Conservation (phyloP, 2,888 invertebrate species). For the Doris montereyensis region DNA sequence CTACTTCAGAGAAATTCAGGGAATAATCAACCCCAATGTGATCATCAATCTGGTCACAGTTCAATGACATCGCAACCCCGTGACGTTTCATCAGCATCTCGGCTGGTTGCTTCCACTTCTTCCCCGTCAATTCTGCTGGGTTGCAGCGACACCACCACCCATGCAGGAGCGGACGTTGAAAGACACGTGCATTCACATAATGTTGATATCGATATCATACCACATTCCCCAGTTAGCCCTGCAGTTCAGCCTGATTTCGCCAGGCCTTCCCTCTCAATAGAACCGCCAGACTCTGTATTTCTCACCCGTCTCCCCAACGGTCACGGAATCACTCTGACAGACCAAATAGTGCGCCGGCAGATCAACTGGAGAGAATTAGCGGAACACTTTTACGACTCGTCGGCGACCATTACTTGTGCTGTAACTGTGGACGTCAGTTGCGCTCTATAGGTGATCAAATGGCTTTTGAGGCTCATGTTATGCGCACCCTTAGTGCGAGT, state of each 20-base stretch:
- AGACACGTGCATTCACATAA: slow-evolving; percentile 32
- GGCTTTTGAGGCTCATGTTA: slow-evolving; percentile 30
- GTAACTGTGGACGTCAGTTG: slow-evolving; percentile 36
- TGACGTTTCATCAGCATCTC: too few relatives aligned
- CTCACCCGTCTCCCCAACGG: slow-evolving; percentile 5
- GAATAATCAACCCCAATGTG: too few relatives aligned
- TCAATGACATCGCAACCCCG: too few relatives aligned
- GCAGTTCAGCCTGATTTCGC: too few relatives aligned
- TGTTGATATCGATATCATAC: slow-evolving; percentile 6
- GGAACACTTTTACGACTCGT: slow-evolving; percentile 34
- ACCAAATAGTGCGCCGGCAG: slow-evolving; percentile 36
- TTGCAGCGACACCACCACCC: slow-evolving; percentile 28
- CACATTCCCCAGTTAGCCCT: not conserved
- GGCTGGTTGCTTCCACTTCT: slow-evolving; percentile 27
- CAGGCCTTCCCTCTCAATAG: not conserved
- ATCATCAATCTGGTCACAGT: too few relatives aligned
- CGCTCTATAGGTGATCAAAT: slow-evolving; percentile 39
- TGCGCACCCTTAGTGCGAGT: slow-evolving; percentile 18
- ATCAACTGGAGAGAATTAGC: slow-evolving; percentile 36
- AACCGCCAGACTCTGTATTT: slow-evolving; percentile 27
- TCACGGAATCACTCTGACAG: slow-evolving; percentile 1
- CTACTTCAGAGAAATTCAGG: too few relatives aligned
- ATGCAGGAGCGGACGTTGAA: slow-evolving; percentile 24
- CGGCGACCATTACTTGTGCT: slow-evolving; percentile 38
- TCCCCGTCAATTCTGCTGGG: slow-evolving; percentile 36